Percentiles rank a stretch among this genome's conserved stretches.
phyloP scores from a whole-genome alignment of 2,888 invertebrate species.

The Tubulanus polymorphus region DNA sequence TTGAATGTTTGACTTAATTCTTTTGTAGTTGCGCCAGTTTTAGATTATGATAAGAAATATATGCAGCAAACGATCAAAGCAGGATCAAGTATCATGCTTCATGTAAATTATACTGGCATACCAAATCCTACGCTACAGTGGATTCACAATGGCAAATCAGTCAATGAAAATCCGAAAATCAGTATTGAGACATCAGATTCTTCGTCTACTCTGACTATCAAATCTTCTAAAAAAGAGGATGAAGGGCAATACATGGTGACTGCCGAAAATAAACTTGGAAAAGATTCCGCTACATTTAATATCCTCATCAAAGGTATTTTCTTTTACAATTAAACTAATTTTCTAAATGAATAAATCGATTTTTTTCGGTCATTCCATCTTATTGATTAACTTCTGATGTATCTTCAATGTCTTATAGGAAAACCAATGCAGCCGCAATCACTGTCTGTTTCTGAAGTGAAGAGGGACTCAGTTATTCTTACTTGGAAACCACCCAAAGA shows the following conservation, averaged over 20 bases:
- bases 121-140: conserved; percentile 16
- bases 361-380: too few species aligned
- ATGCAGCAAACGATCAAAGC: conserved; percentile 30
- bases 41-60: conserved; percentile 65
- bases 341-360: too few species aligned
- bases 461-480: conserved; percentile 27
- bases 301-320: conserved; percentile 34
- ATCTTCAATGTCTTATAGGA: conserved; percentile 26
- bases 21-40: conserved; percentile 42
- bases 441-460: conserved; percentile 61
- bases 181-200: neutral
- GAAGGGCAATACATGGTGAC: conserved; percentile 70
- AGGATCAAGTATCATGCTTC: conserved; percentile 49
- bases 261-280: conserved; percentile 78
- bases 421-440: conserved; percentile 49
- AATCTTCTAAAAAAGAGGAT: conserved; percentile 24
- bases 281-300: conserved; percentile 51
- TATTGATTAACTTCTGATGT: too few species aligned
- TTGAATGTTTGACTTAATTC: too few species aligned
- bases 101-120: conserved; percentile 57
- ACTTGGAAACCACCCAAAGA: conserved; percentile 43
- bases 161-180: neutral
- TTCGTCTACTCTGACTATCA: neutral
- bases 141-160: conserved; percentile 7
- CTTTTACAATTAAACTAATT: too few species aligned